These are phyloP conservation scores for Puntigrus tetrazona DNA, from an alignment of 2,113 vertebrate genomes.

Conservation along the genomic window DNA sequence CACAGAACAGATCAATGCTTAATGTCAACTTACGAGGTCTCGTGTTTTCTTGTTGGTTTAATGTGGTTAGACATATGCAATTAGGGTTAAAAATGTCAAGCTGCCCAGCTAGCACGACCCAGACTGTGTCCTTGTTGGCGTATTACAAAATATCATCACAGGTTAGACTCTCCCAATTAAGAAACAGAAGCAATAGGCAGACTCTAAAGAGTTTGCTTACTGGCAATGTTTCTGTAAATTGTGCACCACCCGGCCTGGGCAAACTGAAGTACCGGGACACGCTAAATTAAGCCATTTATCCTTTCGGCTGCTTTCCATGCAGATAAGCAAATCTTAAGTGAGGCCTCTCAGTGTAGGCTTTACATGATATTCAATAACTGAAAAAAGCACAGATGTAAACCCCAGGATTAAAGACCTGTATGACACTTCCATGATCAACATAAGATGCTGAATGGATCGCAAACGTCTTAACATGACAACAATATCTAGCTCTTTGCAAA, in stretches of 20 bases:
- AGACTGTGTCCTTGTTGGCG: neutral
- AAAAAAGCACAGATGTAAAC: neutral
- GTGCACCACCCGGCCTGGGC: neutral
- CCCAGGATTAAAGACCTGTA: neutral
- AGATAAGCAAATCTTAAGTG: constrained; percentile 9
- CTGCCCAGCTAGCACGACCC: neutral
- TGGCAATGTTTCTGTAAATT: neutral
- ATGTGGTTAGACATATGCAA: neutral
- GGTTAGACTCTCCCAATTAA: neutral
- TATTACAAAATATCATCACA: neutral
- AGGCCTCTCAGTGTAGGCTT: neutral
- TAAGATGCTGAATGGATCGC: neutral
- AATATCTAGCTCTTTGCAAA: neutral
- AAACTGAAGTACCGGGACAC: neutral
- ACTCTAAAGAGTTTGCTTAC: neutral
- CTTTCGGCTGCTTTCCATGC: neutral
- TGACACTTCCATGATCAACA: neutral
- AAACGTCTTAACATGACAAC: neutral
- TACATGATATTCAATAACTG: neutral
- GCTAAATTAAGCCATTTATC: neutral
- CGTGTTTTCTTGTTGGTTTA: neutral
- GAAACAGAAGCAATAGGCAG: neutral
- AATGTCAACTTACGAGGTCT: neutral
- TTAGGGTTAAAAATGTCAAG: neutral
- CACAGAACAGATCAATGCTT: neutral